Conservation (phyloP, 2,797 vertebrate genomes). For the Morelia viridis region DNA sequence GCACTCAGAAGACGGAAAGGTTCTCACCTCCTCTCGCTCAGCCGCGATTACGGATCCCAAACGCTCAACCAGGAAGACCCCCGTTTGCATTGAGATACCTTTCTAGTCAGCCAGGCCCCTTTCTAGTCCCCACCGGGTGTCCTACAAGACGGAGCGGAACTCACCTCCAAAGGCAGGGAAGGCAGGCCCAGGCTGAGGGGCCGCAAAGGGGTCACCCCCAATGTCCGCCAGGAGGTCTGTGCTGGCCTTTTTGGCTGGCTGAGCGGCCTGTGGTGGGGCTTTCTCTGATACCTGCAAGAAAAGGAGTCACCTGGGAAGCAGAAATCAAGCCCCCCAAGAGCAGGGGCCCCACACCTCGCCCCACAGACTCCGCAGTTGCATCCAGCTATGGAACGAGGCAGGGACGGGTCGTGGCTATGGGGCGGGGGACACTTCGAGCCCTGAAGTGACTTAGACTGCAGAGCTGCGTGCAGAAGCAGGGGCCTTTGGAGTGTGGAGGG, state of each 20-base stretch:
- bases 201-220: conserved; percentile 83
- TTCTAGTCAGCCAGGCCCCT: no score
- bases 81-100: neutral
- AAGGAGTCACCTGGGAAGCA: neutral
- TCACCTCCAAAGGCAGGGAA: conserved; percentile 64
- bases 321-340: neutral
- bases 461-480: no score
- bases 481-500: no score
- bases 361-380: no score
- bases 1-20: neutral
- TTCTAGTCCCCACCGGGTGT: neutral
- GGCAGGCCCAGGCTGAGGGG: conserved; percentile 79
- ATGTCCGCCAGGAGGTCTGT: conserved; percentile 83
- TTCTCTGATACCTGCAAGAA: conserved; percentile 65
- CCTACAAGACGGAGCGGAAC: neutral
- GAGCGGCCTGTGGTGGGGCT: conserved; percentile 77
- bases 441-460: no score
- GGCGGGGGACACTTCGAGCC: no score
- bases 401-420: neutral
- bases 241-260: conserved; percentile 61
- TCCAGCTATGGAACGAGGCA: neutral
- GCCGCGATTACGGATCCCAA: neutral
- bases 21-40: no score
- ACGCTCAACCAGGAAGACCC: neutral
- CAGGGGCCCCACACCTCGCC: neutral